A percentile compares a stretch with the other conserved stretches of the same genome.
Conservation (phyloP, 2,888 invertebrate genomes). For the Philhelius pedissequus region DNA sequence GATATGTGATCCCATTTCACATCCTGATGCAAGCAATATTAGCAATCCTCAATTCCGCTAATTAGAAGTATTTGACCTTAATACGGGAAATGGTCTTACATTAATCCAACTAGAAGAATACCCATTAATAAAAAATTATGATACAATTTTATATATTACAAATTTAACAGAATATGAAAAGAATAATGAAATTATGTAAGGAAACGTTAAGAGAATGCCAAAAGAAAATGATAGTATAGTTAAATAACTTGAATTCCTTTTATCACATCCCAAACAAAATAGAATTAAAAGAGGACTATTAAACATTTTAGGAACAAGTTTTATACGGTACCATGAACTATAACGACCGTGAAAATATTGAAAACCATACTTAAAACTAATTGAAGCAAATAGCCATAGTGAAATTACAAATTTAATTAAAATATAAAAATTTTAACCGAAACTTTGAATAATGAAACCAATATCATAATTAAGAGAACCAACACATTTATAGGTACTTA, state of each 20-base stretch:
- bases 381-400: background rate
- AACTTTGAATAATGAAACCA: background rate
- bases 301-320: background rate
- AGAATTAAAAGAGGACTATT: background rate
- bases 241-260: slow-evolving; percentile 7
- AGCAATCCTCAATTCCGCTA: too few species aligned
- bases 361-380: background rate
- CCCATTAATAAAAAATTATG: too few species aligned
- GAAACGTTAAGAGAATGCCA: too few species aligned
- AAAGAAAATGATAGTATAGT: too few species aligned
- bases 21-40: background rate
- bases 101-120: too few species aligned
- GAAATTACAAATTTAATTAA: background rate
- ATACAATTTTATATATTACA: too few species aligned
- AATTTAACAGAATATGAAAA: too few species aligned
- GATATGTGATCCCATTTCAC: background rate
- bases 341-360: background rate
- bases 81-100: too few species aligned
- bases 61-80: too few species aligned
- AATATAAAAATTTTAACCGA: background rate
- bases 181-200: too few species aligned
- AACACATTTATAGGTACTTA: too few species aligned
- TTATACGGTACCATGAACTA: background rate
- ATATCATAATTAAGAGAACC: background rate
- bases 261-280: background rate